Evolutionary conservation across 2,888 invertebrate genomes (phyloP).

Genomic region (Isotomurus palustris): DNA sequence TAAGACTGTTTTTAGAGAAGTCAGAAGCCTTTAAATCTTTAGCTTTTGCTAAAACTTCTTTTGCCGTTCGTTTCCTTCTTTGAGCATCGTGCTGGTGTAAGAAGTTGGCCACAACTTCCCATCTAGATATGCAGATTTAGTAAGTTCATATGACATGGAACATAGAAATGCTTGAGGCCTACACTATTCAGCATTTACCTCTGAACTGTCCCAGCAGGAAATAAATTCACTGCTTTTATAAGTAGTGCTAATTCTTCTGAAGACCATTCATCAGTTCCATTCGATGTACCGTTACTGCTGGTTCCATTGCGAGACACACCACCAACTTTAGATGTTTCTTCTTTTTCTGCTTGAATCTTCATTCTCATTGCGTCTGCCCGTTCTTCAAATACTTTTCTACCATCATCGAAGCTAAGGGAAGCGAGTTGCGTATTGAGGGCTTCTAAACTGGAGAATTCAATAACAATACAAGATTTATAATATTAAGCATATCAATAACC

Average conservation of each 20-base stretch:
- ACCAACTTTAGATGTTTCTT: conserved; percentile 50
- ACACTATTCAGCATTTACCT: conserved; percentile 10
- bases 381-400: conserved; percentile 62
- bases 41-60: conserved; percentile 91
- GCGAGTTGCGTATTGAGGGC: conserved; percentile 48
- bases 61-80: conserved; percentile 65
- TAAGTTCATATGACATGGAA: background rate
- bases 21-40: conserved; percentile 88
- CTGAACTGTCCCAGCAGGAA: conserved; percentile 81
- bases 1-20: conserved; percentile 75
- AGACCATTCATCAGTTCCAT: conserved; percentile 62
- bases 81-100: conserved; percentile 69
- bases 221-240: conserved; percentile 95
- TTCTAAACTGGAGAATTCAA: conserved; percentile 45
- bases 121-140: conserved; percentile 52
- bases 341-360: conserved; percentile 61
- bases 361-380: conserved; percentile 68
- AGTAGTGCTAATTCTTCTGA: conserved; percentile 80
- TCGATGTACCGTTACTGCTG: conserved; percentile 46
- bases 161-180: background rate
- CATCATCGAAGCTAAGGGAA: conserved; percentile 52
- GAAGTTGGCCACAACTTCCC: conserved; percentile 94
- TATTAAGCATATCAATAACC: no score
- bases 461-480: background rate
- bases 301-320: conserved; percentile 51